A percentile compares a stretch with the other conserved stretches of the same genome.
phyloP scores from a whole-genome alignment of 1,140 invertebrate genomes.

The Bursaphelenchus mucronatus region DNA sequence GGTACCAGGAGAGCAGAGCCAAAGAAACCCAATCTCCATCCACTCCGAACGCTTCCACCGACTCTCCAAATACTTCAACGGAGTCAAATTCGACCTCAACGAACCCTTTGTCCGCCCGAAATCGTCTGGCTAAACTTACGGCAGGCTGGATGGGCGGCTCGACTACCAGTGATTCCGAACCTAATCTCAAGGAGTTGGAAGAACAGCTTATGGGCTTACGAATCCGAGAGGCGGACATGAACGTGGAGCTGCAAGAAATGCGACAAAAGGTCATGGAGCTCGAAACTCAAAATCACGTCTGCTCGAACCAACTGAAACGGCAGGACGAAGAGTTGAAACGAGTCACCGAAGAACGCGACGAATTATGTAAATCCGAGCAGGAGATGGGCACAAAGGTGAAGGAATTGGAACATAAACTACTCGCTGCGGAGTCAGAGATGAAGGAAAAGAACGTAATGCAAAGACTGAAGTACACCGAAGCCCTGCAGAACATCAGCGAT shows the following conservation, averaged over 20 bases:
- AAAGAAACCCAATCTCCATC: slow-evolving; percentile 9
- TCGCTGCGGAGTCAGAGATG: slow-evolving; percentile 76
- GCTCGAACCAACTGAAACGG: slow-evolving; percentile 82
- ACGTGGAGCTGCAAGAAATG: slow-evolving; percentile 86
- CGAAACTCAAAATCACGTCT: slow-evolving; percentile 93
- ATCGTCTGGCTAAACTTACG: slow-evolving; percentile 53
- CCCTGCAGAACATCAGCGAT: slow-evolving; percentile 86
- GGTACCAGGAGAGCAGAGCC: slow-evolving; percentile 20
- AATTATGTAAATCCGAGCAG: slow-evolving; percentile 67
- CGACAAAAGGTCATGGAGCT: slow-evolving; percentile 93
- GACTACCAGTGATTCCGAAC: slow-evolving; percentile 63
- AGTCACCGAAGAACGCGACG: slow-evolving; percentile 73
- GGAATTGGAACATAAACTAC: slow-evolving; percentile 80
- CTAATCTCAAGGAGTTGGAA: slow-evolving; percentile 67
- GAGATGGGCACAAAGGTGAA: slow-evolving; percentile 73
- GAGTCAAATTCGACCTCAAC: slow-evolving; percentile 9
- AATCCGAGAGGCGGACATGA: slow-evolving; percentile 82
- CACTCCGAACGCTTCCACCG: slow-evolving; percentile 14
- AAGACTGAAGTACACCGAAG: slow-evolving; percentile 85
- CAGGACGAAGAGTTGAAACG: slow-evolving; percentile 87
- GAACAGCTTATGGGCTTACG: slow-evolving; percentile 85
- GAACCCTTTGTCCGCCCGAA: slow-evolving; percentile 41
- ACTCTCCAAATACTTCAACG: slow-evolving; percentile 22
- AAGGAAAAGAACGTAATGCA: slow-evolving; percentile 91
- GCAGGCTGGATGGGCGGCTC: slow-evolving; percentile 57